A percentile compares a stretch with the other conserved stretches of the same genome.
These are phyloP conservation scores for Adrianichthys oophorus DNA, from an alignment of 2,797 vertebrate species.

Conservation along the genomic window DNA sequence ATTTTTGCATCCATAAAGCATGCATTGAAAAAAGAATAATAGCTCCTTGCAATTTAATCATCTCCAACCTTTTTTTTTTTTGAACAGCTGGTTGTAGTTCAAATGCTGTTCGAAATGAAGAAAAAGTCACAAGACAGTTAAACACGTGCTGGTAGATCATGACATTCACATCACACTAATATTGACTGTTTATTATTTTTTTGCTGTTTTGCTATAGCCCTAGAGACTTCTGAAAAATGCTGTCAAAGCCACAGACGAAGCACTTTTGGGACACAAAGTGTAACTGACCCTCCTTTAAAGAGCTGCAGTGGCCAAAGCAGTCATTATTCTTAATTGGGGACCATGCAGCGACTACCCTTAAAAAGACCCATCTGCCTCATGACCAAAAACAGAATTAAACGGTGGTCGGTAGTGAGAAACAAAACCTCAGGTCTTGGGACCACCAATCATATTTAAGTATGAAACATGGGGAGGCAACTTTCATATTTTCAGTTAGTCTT, in stretches of 20 bases:
- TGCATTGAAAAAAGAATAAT: slow-evolving; percentile 48
- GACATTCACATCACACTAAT: slow-evolving; percentile 55
- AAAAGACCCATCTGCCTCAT: slow-evolving; percentile 10
- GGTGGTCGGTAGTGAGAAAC: slow-evolving; percentile 19
- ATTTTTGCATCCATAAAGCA: slow-evolving; percentile 39
- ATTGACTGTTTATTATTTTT: slow-evolving; percentile 48
- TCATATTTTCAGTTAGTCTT: slow-evolving; percentile 58
- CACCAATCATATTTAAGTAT: slow-evolving; percentile 32
- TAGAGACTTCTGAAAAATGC: slow-evolving; percentile 43
- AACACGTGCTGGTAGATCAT: slow-evolving; percentile 52
- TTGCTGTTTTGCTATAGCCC: slow-evolving; percentile 55
- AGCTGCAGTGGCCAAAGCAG: slow-evolving; percentile 41
- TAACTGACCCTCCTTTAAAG: slow-evolving; percentile 45
- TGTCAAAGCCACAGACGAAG: slow-evolving; percentile 46
- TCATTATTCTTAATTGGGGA: slow-evolving; percentile 8
- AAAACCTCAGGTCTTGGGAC: slow-evolving; percentile 37
- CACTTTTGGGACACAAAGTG: slow-evolving; percentile 36
- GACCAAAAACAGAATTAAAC: not conserved
- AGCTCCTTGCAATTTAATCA: slow-evolving; percentile 14
- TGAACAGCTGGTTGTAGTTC: slow-evolving; percentile 31
- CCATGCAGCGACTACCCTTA: slow-evolving; percentile 9
- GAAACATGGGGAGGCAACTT: slow-evolving; percentile 56
- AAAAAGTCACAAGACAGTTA: slow-evolving; percentile 23
- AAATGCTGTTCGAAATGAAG: slow-evolving; percentile 16
- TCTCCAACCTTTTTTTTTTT: slow-evolving; percentile 5